Percentiles rank a stretch among this genome's conserved stretches.
Conservation (phyloP, 23 tunicate genomes). For the Aplidium turbinatum region DNA sequence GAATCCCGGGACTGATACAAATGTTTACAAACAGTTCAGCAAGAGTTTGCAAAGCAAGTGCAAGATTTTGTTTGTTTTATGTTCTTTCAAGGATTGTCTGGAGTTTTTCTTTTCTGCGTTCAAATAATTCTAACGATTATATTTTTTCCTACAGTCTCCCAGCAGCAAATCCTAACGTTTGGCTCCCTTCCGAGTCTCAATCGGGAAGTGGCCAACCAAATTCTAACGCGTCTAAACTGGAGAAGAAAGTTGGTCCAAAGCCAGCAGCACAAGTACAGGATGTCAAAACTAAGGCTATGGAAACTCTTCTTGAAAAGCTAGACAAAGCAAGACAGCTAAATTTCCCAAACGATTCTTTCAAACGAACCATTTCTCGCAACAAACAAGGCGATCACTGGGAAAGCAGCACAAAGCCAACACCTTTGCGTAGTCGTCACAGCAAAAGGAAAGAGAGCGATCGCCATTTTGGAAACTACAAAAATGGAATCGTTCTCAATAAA, state of each 20-base stretch:
- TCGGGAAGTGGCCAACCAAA: neutral
- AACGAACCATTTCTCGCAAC: neutral
- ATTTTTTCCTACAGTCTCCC: no score
- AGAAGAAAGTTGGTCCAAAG: neutral
- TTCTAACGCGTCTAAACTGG: no score
- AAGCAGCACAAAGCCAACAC: slow-evolving; percentile 13
- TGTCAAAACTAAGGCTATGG: slow-evolving; percentile 10
- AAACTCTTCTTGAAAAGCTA: slow-evolving; percentile 3
- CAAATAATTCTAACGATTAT: no score
- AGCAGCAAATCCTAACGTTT: neutral
- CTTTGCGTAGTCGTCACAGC: slow-evolving; percentile 21
- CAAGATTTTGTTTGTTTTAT: no score
- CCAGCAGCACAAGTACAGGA: neutral
- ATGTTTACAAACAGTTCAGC: no score
- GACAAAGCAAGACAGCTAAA: neutral
- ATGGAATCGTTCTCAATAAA: slow-evolving; percentile 45
- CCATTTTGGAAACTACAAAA: slow-evolving; percentile 16
- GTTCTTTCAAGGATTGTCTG: no score
- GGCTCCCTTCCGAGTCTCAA: neutral
- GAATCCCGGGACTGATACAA: neutral
- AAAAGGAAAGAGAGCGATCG: slow-evolving; percentile 30
- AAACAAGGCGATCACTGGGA: slow-evolving; percentile 25
- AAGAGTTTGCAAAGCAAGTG: no score
- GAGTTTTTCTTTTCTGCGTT: no score
- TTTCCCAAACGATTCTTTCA: neutral